Conservation (phyloP, 2,888 invertebrate genomes). For the Andrena dorsata region DNA sequence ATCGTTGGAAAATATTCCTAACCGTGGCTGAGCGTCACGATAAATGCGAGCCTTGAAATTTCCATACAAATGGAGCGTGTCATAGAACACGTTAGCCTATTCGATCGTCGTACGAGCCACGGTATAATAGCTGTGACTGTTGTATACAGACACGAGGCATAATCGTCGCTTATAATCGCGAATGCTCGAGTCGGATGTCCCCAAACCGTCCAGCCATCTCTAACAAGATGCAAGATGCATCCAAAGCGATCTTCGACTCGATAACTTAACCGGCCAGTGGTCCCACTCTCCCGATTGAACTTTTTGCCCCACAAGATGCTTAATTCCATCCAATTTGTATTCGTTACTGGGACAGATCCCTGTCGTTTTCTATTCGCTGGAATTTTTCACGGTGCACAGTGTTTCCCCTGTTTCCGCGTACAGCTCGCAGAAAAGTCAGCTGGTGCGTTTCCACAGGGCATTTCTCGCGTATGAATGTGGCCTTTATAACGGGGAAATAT, state of each 20-base stretch:
- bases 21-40: constrained; percentile 18
- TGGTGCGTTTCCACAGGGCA: constrained; percentile 4
- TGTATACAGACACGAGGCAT: neutral
- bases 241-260: neutral
- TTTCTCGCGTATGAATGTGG: constrained; percentile 57
- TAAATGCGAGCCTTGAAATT: constrained; percentile 46
- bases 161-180: neutral
- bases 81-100: neutral
- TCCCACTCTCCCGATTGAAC: neutral
- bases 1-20: constrained; percentile 6
- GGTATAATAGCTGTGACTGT: neutral
- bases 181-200: neutral
- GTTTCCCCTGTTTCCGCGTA: constrained; percentile 45
- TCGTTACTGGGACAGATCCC: constrained; percentile 7
- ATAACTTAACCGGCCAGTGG: neutral
- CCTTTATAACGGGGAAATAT: constrained; percentile 60
- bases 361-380: constrained; percentile 16
- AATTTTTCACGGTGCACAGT: constrained; percentile 34
- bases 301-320: constrained; percentile 4
- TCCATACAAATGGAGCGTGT: constrained; percentile 25
- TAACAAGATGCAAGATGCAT: neutral
- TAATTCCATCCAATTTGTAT: constrained; percentile 20
- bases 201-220: neutral
- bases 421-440: constrained; percentile 30
- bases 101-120: neutral